Percentiles rank a stretch among this genome's conserved stretches.
Conservation (phyloP, 2,888 invertebrate genomes). For the Tenodera sinensis region DNA sequence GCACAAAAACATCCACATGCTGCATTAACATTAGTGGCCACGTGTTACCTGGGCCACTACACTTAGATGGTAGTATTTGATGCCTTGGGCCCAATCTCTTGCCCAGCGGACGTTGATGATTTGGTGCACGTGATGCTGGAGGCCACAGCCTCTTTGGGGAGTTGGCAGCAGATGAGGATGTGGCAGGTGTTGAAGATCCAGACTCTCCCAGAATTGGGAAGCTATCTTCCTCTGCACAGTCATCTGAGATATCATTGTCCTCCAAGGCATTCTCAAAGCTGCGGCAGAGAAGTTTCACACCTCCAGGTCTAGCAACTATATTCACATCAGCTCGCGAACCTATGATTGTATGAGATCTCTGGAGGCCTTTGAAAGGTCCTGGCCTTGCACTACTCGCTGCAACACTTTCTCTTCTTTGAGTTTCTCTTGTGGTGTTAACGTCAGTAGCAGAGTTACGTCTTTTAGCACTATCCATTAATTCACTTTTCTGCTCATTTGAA, state of each 20-base stretch:
- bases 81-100: conserved; percentile 50
- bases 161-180: conserved; percentile 57
- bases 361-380: neutral
- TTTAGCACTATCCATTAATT: neutral
- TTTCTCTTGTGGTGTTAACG: neutral
- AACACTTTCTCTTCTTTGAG: neutral
- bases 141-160: conserved; percentile 58
- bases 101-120: conserved; percentile 44
- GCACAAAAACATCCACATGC: neutral
- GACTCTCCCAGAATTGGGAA: conserved; percentile 32
- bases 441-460: neutral
- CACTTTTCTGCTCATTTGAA: neutral
- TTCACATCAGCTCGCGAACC: neutral
- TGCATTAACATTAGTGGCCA: neutral
- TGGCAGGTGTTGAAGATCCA: conserved; percentile 57
- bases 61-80: conserved; percentile 55
- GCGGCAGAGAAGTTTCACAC: conserved; percentile 28
- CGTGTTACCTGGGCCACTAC: conserved; percentile 43
- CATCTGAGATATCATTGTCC: conserved; percentile 24
- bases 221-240: conserved; percentile 27
- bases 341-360: neutral
- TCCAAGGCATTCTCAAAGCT: conserved; percentile 30
- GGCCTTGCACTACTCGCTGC: neutral
- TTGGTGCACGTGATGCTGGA: conserved; percentile 36
- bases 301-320: conserved; percentile 10